phyloP scores from a whole-genome alignment of 2,797 vertebrate species.

The Urocyon cinereoargenteus region DNA sequence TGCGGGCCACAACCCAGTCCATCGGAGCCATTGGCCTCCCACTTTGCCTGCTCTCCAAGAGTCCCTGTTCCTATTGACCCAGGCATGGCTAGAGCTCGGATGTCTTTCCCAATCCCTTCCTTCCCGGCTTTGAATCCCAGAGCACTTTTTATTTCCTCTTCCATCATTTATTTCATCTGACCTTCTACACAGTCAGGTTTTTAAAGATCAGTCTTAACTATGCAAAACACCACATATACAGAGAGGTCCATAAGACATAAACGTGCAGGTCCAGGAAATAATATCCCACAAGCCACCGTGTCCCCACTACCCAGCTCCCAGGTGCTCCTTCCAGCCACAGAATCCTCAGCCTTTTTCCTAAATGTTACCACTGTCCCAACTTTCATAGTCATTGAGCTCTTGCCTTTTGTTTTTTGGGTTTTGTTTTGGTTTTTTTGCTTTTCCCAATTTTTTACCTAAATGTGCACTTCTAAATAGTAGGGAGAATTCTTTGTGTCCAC shows the following conservation, averaged over 20 bases:
- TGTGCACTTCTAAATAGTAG: neutral
- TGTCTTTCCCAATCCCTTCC: neutral
- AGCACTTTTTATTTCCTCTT: neutral
- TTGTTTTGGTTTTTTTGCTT: neutral
- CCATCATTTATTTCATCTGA: neutral
- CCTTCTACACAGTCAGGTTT: neutral
- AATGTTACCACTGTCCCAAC: neutral
- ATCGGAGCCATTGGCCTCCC: neutral
- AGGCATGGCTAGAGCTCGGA: neutral
- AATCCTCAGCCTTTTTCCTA: neutral
- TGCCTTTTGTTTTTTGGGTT: neutral
- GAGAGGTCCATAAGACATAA: neutral
- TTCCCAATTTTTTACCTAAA: neutral
- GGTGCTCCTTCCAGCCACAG: neutral
- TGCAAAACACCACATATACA: neutral
- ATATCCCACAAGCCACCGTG: accelerated
- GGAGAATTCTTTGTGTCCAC: neutral
- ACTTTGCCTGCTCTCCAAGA: neutral
- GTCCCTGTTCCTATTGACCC: neutral
- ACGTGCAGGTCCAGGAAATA: neutral
- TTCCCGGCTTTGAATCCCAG: neutral
- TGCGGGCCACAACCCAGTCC: neutral
- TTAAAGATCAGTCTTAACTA: neutral
- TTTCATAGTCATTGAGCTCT: neutral
- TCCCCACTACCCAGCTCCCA: neutral